A percentile compares a stretch with the other conserved stretches of the same genome.
Evolutionary conservation across 2,113 vertebrate genomes (phyloP).

Genomic region (Leptobrachium ailaonicum): DNA sequence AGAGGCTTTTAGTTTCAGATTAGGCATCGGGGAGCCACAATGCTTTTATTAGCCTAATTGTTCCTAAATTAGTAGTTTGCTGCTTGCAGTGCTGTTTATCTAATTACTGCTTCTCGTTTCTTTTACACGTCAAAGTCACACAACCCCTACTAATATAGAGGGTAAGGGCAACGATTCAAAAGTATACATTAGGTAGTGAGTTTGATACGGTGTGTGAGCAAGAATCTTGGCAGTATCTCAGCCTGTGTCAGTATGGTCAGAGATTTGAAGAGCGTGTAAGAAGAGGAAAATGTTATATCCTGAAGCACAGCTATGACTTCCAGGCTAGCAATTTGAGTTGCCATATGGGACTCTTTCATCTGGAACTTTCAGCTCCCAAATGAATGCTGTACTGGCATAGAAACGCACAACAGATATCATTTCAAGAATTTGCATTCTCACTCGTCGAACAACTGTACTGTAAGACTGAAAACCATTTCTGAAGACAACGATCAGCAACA

Average conservation of each 20-base stretch:
- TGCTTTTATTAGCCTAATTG: conserved; percentile 25
- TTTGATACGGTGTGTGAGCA: conserved; percentile 22
- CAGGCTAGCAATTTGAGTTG: conserved; percentile 38
- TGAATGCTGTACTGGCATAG: conserved; percentile 42
- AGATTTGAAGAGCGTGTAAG: conserved; percentile 32
- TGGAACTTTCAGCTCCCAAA: conserved; percentile 33
- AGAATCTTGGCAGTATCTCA: conserved; percentile 2
- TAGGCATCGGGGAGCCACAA: conserved; percentile 7
- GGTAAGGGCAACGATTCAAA: background rate
- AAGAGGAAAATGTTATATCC: conserved; percentile 20
- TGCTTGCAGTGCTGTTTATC: conserved; percentile 16
- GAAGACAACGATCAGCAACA: too few species aligned
- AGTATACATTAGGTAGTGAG: conserved; percentile 8
- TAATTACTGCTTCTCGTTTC: conserved; percentile 7
- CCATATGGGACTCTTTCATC: conserved; percentile 41
- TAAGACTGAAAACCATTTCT: too few species aligned
- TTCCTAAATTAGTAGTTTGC: conserved; percentile 21
- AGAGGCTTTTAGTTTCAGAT: conserved; percentile 27
- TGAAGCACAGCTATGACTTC: conserved; percentile 29
- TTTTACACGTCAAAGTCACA: background rate
- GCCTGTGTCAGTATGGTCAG: conserved; percentile 36
- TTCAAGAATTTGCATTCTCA: conserved; percentile 30
- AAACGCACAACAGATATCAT: conserved; percentile 30
- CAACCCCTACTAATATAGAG: background rate
- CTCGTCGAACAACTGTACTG: background rate